Evolutionary conservation across 2,113 vertebrate species (phyloP), one percentile per base, ranked within the genome.

Genomic region (Pangasianodon gigas): DNA sequence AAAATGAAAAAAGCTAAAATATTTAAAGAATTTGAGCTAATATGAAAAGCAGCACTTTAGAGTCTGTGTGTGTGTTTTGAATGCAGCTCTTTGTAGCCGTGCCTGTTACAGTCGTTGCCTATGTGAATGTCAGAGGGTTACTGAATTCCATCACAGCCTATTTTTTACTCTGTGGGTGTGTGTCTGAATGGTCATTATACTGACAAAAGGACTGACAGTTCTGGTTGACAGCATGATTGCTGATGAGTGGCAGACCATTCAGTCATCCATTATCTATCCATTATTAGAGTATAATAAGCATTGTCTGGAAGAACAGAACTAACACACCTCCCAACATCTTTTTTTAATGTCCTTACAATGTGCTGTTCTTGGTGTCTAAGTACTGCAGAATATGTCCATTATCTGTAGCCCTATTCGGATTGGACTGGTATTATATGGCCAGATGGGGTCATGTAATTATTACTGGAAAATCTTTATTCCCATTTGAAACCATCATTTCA

Each of bases 1-100:
- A 9, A 10, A 19, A 3, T 4, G 13, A 7, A n/a, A 8, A 24
- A 5, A 37, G n/a, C 9, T 83, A 56, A 7, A 82, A 21, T 4
- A 81, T 52, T 81, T 52, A 29, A 29, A 81, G 29, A 52, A 52
- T 52, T 52, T 81, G 51, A 32, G 48, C 77, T 80, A 80, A 80
- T 16, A 14, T 2, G 19, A 6, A n/a, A 14, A 26, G 26, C 46
- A 44, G 3, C 8, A 13, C 9, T 67, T 67, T 29, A 41, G 18
- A 14, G 67, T 37, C 13, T 67, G 67, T 32, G 10, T 37, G 67
- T 5, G 32, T 54, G n/a, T 82, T 29, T 58, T 83, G 81, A 83
- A 83, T 58, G 81, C 81, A 83, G 81, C 81, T 58, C 81, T 83
- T 83, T 83, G 81, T 83, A 21, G 18, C 54, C 4, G 4, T 58